These are phyloP conservation scores for Phalacrocorax aristotelis DNA, from an alignment of 2,113 vertebrate species.

Conservation along the genomic window DNA sequence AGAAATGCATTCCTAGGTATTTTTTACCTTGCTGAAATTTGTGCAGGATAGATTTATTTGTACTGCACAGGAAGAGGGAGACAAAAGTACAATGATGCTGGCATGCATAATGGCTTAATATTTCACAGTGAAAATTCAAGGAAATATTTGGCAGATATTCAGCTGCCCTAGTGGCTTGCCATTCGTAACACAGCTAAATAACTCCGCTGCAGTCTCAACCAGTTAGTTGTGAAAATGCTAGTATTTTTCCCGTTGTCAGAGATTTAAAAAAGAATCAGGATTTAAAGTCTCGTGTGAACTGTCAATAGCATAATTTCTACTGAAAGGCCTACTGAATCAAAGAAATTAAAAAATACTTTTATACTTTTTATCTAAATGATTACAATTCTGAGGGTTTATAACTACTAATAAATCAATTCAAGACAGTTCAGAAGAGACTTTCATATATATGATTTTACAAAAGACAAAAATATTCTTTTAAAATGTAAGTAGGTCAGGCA, in stretches of 20 bases:
- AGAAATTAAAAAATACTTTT: neutral
- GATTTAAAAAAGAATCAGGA: neutral
- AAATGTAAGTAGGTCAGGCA: constrained; percentile 48
- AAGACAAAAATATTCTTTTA: neutral
- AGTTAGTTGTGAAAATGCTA: neutral
- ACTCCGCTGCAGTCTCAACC: neutral
- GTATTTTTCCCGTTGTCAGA: neutral
- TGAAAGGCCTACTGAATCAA: neutral
- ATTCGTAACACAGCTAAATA: neutral
- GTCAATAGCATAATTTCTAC: neutral
- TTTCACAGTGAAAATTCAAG: neutral
- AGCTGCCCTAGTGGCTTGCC: neutral
- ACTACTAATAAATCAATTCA: constrained; percentile 35
- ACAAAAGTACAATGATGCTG: neutral
- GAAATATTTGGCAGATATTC: constrained; percentile 22
- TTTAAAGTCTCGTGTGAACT: neutral
- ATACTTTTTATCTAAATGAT: constrained; percentile 1
- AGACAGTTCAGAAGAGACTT: constrained; percentile 21
- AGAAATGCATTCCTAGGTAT: neutral
- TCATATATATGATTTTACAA: constrained; percentile 31
- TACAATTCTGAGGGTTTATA: constrained; percentile 7
- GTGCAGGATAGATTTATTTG: neutral
- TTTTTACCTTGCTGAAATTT: neutral
- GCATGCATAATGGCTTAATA: neutral
- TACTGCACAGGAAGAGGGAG: neutral